Percentiles rank a stretch among this genome's conserved stretches.
Evolutionary conservation across 2,113 vertebrate genomes (phyloP).

Genomic region (Nicator chloris): DNA sequence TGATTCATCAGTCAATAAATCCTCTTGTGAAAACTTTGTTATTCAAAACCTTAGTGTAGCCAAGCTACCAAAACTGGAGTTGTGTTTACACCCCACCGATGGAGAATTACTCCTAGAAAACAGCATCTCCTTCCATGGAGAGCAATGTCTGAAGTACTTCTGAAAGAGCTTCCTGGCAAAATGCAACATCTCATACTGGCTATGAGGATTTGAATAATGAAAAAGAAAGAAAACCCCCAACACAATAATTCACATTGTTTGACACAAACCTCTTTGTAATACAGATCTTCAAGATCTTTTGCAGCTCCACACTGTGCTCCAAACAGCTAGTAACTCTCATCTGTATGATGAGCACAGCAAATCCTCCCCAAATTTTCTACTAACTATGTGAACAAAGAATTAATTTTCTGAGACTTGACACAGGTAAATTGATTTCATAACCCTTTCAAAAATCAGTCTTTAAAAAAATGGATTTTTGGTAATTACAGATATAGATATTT

Average conservation of each 20-base stretch:
- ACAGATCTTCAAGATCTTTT: neutral
- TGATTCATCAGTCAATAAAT: neutral
- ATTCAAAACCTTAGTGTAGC: neutral
- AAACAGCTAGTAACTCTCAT: neutral
- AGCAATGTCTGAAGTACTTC: neutral
- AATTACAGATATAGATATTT: neutral
- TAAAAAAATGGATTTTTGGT: neutral
- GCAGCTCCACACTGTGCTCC: neutral
- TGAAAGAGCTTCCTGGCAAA: neutral
- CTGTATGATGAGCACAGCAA: neutral
- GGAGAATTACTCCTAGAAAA: neutral
- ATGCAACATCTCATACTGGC: neutral
- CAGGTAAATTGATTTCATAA: constrained; percentile 2
- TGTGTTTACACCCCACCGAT: neutral
- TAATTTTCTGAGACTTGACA: neutral
- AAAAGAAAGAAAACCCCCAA: neutral
- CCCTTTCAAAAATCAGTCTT: neutral
- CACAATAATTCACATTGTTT: neutral
- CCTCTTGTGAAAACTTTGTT: neutral
- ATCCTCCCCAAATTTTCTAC: neutral
- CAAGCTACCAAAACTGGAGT: neutral
- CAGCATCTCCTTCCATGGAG: neutral
- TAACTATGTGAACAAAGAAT: neutral
- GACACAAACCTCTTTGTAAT: neutral
- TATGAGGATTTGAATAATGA: neutral